phyloP scores from a whole-genome alignment of 2,888 invertebrate species.

The Plagodis dolabraria region DNA sequence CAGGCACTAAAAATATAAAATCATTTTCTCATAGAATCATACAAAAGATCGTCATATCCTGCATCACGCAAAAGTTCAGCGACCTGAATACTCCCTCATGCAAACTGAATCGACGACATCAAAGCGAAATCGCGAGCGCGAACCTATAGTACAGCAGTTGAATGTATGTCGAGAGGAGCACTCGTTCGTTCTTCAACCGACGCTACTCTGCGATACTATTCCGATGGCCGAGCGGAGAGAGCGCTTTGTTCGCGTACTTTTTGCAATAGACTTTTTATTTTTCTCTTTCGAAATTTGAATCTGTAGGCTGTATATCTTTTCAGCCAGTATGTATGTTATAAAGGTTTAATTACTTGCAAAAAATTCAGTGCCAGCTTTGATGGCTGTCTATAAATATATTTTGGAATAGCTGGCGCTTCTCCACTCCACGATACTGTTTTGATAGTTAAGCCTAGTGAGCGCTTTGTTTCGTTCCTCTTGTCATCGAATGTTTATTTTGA shows the following conservation, averaged over 20 bases:
- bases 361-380: background rate
- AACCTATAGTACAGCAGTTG: constrained; percentile 34
- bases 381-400: too few relatives aligned
- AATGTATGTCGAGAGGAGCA: constrained; percentile 60
- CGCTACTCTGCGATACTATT: constrained; percentile 52
- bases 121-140: constrained; percentile 28
- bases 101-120: constrained; percentile 15
- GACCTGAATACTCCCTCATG: constrained; percentile 9
- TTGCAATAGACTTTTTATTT: constrained; percentile 36
- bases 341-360: background rate
- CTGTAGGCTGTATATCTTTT: constrained; percentile 22
- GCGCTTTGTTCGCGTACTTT: constrained; percentile 49
- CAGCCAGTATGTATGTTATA: constrained; percentile 4
- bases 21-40: too few relatives aligned
- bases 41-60: background rate
- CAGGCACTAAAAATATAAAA: too few relatives aligned
- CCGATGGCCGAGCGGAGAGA: constrained; percentile 53
- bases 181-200: constrained; percentile 44
- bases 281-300: constrained; percentile 33
- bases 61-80: constrained; percentile 5
- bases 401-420: too few relatives aligned
- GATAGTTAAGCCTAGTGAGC: too few relatives aligned
- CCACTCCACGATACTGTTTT: too few relatives aligned
- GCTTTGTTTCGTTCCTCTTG: too few relatives aligned
- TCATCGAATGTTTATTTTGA: too few relatives aligned